A percentile compares a stretch with the other conserved stretches of the same genome.
Evolutionary conservation across 2,113 vertebrate species (phyloP).

Genomic region (Ardeotis arabs): DNA sequence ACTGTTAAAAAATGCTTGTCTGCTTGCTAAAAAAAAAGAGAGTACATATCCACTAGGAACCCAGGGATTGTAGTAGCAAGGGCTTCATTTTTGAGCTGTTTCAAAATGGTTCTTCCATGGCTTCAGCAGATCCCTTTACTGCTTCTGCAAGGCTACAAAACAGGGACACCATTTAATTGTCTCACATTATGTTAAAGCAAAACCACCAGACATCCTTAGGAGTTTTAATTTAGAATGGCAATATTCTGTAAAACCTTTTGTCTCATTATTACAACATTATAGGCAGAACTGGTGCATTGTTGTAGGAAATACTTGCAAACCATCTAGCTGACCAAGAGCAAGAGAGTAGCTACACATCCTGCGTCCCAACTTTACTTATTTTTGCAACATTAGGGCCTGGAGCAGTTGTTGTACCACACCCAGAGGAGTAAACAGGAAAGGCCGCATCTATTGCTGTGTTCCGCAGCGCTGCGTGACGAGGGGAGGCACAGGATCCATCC

Average conservation of each 20-base stretch:
- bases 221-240: neutral
- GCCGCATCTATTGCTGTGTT: neutral
- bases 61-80: neutral
- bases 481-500: neutral
- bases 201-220: neutral
- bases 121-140: neutral
- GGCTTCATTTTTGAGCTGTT: neutral
- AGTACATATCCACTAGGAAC: neutral
- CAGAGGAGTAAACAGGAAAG: slow-evolving; percentile 49
- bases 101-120: neutral
- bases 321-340: neutral
- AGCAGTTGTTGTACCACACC: neutral
- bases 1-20: neutral
- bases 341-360: neutral
- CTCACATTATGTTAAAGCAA: neutral
- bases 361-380: neutral
- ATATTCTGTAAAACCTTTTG: neutral
- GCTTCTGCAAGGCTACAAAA: neutral
- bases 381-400: neutral
- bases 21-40: neutral
- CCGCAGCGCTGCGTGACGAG: accelerated
- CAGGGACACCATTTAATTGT: neutral
- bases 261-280: neutral
- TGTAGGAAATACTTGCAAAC: neutral
- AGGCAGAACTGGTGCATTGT: neutral